Conservation (phyloP, 2,113 vertebrate species). For the Lophochroa leadbeateri region DNA sequence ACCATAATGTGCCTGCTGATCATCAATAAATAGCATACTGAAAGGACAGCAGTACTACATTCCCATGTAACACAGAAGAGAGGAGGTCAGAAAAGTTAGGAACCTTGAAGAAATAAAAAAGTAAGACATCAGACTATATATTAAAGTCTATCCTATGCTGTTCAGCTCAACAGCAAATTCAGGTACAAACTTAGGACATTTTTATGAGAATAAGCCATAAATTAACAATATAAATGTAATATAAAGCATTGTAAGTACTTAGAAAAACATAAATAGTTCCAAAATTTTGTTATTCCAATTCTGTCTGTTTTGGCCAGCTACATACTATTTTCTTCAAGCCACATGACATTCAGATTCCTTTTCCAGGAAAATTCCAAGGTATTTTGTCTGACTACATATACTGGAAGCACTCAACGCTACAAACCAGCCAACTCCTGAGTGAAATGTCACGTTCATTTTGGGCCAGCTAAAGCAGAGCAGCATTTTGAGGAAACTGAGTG, state of each 20-base stretch:
- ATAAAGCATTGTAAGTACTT: neutral
- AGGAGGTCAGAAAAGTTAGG: neutral
- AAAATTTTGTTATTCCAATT: neutral
- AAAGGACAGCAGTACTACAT: neutral
- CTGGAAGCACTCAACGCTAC: neutral
- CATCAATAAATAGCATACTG: neutral
- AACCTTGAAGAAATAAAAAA: neutral
- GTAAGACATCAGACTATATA: neutral
- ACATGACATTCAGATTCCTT: neutral
- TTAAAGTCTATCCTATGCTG: neutral
- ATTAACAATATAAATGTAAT: neutral
- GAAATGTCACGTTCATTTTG: neutral
- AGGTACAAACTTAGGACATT: neutral
- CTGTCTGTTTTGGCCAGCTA: neutral
- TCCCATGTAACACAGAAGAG: neutral
- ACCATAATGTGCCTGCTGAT: neutral
- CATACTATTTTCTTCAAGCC: neutral
- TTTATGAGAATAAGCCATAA: neutral
- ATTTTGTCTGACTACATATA: neutral
- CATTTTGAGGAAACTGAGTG: neutral
- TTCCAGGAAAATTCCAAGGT: neutral
- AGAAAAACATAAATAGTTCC: neutral
- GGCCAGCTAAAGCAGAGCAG: neutral
- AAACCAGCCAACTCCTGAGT: neutral
- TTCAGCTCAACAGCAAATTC: neutral